These are phyloP conservation scores for Acronicta leporina DNA, from an alignment of 2,888 invertebrate species.

Conservation along the genomic window DNA sequence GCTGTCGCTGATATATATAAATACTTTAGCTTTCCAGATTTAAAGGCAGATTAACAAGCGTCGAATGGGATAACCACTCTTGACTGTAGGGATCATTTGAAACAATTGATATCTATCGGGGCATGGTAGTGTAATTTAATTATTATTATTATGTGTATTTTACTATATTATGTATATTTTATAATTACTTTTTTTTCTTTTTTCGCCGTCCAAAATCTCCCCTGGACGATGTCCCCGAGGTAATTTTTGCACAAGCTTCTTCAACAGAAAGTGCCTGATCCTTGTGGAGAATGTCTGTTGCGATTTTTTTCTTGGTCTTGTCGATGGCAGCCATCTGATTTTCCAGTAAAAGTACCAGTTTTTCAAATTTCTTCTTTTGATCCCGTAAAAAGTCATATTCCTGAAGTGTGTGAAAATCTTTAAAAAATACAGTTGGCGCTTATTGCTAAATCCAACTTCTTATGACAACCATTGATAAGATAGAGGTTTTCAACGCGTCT, in stretches of 20 bases:
- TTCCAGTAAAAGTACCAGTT: constrained; percentile 66
- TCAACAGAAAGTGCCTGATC: constrained; percentile 73
- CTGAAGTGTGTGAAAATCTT: constrained; percentile 65
- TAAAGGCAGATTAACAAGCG: no score
- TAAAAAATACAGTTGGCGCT: no score
- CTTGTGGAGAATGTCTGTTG: constrained; percentile 71
- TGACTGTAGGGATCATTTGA: no score
- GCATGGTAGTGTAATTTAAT: no score
- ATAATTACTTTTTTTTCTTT: constrained; percentile 67
- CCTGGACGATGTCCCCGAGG: constrained; percentile 36
- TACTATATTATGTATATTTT: no score
- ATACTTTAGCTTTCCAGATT: no score
- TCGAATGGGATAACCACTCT: no score
- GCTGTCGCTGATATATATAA: no score
- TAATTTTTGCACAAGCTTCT: constrained; percentile 65
- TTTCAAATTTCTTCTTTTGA: constrained; percentile 76
- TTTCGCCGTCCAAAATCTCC: constrained; percentile 52
- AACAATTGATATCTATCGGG: no score
- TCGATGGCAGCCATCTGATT: constrained; percentile 63
- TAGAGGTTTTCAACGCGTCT: background rate
- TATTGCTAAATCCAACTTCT: no score
- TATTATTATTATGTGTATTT: no score
- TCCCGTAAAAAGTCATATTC: constrained; percentile 75
- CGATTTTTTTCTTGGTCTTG: constrained; percentile 72
- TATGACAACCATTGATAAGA: background rate